A percentile compares a stretch with the other conserved stretches of the same genome.
These are phyloP conservation scores for Bungarus multicinctus DNA, from an alignment of 2,113 vertebrate genomes.

Conservation along the genomic window DNA sequence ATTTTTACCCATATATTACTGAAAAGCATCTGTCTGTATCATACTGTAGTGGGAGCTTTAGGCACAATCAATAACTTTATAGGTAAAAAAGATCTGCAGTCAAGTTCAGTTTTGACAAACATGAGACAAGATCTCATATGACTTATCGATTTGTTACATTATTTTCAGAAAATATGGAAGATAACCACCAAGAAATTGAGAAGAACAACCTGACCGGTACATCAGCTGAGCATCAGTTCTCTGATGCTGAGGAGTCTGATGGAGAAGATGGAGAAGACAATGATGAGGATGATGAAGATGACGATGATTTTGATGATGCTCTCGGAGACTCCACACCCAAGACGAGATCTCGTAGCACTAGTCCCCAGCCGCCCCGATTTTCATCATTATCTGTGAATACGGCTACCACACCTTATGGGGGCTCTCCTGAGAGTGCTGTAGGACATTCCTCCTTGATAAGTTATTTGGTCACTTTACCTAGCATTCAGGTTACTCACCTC, in stretches of 20 bases:
- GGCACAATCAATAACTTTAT: fast-evolving
- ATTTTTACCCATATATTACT: background rate
- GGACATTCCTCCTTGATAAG: conserved; percentile 85
- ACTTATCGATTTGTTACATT: conserved; percentile 3
- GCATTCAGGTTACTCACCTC: conserved; percentile 92
- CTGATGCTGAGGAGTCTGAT: conserved; percentile 92
- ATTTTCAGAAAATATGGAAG: conserved; percentile 82
- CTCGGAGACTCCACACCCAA: conserved; percentile 94
- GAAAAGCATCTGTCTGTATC: background rate
- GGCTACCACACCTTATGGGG: conserved; percentile 68
- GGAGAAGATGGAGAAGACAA: conserved; percentile 92
- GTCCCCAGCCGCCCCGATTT: conserved; percentile 85
- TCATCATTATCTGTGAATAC: conserved; percentile 82
- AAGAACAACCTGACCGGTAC: conserved; percentile 74
- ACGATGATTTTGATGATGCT: conserved; percentile 87
- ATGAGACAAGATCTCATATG: background rate
- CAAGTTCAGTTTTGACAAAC: fast-evolving
- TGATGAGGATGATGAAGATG: conserved; percentile 93
- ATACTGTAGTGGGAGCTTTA: background rate
- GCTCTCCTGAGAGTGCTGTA: conserved; percentile 69
- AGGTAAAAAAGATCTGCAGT: fast-evolving
- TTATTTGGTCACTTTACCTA: conserved; percentile 91
- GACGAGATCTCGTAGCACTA: conserved; percentile 94
- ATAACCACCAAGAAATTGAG: conserved; percentile 80
- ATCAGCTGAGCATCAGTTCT: conserved; percentile 91